Evolutionary conservation across 2,113 vertebrate genomes (phyloP).

Genomic region (Oncorhynchus gorbuscha): DNA sequence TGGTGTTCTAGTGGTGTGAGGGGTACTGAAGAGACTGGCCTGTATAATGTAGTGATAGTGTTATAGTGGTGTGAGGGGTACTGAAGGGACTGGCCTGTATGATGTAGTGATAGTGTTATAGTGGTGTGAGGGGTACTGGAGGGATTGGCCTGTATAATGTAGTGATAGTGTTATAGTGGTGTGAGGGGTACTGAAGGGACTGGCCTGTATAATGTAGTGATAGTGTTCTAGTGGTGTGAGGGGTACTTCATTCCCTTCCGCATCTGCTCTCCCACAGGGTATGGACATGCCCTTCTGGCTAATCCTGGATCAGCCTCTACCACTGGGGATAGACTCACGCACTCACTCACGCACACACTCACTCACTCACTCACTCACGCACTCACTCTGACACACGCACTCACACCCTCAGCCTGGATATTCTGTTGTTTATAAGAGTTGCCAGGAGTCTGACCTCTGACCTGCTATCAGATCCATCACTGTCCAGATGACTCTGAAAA

Average conservation of each 20-base stretch:
- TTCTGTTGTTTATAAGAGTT: slow-evolving; percentile 5
- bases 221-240: not conserved
- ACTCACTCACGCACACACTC: too few relatives aligned
- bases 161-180: not conserved
- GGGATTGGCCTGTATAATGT: slow-evolving; percentile 53
- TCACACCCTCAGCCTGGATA: not conserved
- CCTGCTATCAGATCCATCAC: slow-evolving; percentile 46
- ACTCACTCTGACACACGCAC: not conserved
- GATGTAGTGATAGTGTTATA: slow-evolving; percentile 39
- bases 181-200: too few relatives aligned
- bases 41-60: too few relatives aligned
- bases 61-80: not conserved
- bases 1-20: not conserved
- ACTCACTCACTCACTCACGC: slow-evolving; percentile 4
- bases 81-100: slow-evolving; percentile 41
- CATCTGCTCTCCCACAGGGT: slow-evolving; percentile 45
- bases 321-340: not conserved
- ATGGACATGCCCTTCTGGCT: slow-evolving; percentile 36
- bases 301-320: slow-evolving; percentile 67
- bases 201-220: slow-evolving; percentile 12
- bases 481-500: too few relatives aligned
- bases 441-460: slow-evolving; percentile 53
- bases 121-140: too few relatives aligned
- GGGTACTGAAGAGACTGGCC: too few relatives aligned
- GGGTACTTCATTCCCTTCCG: slow-evolving; percentile 43